Base-by-base conservation (phyloP, 2,797 vertebrate genomes). In the Girardinus metallicus region DNA sequence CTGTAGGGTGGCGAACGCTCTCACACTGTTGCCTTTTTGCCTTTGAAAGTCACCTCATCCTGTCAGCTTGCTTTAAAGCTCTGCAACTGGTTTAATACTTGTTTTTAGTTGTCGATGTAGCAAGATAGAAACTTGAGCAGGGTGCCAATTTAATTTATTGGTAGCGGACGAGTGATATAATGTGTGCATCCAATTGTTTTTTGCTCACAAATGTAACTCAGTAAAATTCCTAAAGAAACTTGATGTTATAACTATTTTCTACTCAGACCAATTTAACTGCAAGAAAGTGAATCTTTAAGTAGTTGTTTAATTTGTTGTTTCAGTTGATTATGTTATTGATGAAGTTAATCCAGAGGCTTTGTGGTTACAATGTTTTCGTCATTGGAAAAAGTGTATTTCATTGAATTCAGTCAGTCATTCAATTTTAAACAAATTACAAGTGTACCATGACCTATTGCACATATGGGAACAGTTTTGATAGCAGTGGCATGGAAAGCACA, bases 391-490 rank as follows among this genome's bases (percentile, higher is more conserved):
- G 83, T 87, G 78, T 79, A 89, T 93, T 94, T 93, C 78, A 93
- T 93, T 93, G 93, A 44, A 72, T 72, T 72, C 12, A 44, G 41
- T 29, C 41, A 72, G 2, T 29, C 26, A 72, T 72, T 72, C 43
- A 46, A 29, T 29, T 91, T 87, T 86, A 94, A 94, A 93, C 85
- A 93, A 92, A 93, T 91, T 87, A 90, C 89, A 89, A 88, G 83
- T 80, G 86, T 94, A 87, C 83, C 75, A 49, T 86, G 83, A 93
- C 85, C 66, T 83, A 87, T 90, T 88, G 85, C 87, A 91, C 93
- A 94, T 85, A 93, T 92, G 92, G 92, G 92, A 94, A 86, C 70
- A 84, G 83, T 94, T 94, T 90, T 55, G 73, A 71, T 85, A 81
- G 83, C 60, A 31, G 81, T 41, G 46, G 80, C 68, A 83, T 77